Evolutionary conservation across 2,888 invertebrate genomes (phyloP).

Genomic region (Cremastinae sp.): DNA sequence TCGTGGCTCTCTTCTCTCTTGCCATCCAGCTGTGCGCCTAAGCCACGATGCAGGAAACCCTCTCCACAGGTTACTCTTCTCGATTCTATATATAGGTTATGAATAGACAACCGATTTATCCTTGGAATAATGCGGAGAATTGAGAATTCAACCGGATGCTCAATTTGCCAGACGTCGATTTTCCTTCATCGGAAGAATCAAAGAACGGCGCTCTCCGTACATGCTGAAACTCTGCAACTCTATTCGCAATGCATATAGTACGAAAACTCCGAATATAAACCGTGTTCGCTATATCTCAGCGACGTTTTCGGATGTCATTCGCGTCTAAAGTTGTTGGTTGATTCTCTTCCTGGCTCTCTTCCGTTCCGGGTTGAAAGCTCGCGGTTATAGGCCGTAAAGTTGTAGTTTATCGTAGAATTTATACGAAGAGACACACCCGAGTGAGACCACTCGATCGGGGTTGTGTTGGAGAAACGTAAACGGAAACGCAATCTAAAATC

Average conservation of each 20-base stretch:
- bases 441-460: constrained; percentile 47
- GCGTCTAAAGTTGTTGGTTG: too few species aligned
- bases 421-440: constrained; percentile 28
- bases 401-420: constrained; percentile 2
- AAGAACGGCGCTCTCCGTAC: not conserved
- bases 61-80: constrained; percentile 7
- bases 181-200: constrained; percentile 2
- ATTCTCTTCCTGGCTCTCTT: too few species aligned
- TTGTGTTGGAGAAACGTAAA: too few species aligned
- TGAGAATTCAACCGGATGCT: constrained; percentile 11
- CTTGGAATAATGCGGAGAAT: constrained; percentile 36
- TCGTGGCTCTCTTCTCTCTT: constrained; percentile 35
- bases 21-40: constrained; percentile 21
- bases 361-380: too few species aligned
- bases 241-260: constrained; percentile 12
- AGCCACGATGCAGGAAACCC: too few species aligned
- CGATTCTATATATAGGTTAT: constrained; percentile 10
- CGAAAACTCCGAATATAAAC: too few species aligned
- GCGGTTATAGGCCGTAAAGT: not conserved
- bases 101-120: constrained; percentile 41
- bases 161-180: constrained; percentile 40
- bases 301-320: not conserved
- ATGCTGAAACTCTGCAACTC: not conserved
- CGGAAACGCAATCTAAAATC: constrained; percentile 50
- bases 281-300: not conserved